Conservation (phyloP, 2,797 vertebrate genomes). For the Myiotriccus ornatus region DNA sequence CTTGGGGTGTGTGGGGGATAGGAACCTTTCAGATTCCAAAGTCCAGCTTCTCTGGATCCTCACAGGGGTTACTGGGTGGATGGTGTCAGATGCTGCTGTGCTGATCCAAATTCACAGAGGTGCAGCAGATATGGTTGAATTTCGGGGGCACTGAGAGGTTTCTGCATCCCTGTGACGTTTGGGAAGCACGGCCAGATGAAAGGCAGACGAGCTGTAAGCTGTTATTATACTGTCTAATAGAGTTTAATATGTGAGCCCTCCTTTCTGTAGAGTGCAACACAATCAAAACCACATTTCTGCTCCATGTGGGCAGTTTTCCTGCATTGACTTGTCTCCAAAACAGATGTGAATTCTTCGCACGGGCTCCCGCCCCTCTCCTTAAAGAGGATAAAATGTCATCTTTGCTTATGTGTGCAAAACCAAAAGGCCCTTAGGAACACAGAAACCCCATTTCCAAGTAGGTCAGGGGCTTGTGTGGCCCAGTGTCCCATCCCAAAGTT, state of each 20-base stretch:
- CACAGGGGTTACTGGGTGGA: background rate
- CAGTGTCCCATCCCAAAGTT: background rate
- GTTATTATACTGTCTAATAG: conserved; percentile 53
- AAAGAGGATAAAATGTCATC: conserved; percentile 49
- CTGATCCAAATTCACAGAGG: background rate
- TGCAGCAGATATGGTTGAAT: background rate
- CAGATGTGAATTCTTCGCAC: conserved; percentile 55
- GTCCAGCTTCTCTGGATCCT: background rate
- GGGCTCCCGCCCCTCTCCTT: conserved; percentile 23
- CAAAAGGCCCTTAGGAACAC: background rate
- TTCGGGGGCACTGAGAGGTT: background rate
- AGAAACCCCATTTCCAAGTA: background rate
- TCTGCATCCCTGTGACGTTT: background rate
- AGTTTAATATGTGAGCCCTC: conserved; percentile 46
- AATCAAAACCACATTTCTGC: conserved; percentile 69
- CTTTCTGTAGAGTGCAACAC: conserved; percentile 46
- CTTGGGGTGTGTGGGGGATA: fast-evolving
- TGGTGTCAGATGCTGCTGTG: background rate
- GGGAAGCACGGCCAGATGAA: conserved; percentile 57
- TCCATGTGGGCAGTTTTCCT: conserved; percentile 55
- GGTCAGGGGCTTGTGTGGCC: background rate
- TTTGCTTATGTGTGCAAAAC: background rate
- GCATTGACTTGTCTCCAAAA: conserved; percentile 53
- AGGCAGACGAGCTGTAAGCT: conserved; percentile 56
- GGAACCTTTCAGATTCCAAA: background rate